Evolutionary conservation across 2,797 vertebrate species (phyloP).

Genomic region (Crocodylus rhombifer): DNA sequence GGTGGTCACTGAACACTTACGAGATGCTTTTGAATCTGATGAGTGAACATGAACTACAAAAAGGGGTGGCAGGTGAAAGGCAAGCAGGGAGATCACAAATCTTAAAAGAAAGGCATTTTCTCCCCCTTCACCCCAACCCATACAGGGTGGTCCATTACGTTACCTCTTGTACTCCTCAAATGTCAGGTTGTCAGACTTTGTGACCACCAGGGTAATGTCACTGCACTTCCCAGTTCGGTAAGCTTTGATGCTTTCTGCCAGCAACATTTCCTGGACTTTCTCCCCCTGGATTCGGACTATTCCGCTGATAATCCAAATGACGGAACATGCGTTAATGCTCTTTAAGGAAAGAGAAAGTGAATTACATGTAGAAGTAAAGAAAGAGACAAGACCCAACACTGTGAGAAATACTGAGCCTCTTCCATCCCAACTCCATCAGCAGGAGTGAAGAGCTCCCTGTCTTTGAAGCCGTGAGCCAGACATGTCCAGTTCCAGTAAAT

Average conservation of each 20-base stretch:
- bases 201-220: constrained; percentile 66
- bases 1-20: no score
- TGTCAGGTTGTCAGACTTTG: constrained; percentile 57
- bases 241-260: constrained; percentile 63
- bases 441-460: neutral
- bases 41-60: neutral
- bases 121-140: no score
- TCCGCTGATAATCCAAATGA: constrained; percentile 69
- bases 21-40: neutral
- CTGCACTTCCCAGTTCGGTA: constrained; percentile 64
- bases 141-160: accelerated
- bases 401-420: no score
- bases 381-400: no score
- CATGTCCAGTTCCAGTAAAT: neutral
- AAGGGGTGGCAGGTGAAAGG: neutral
- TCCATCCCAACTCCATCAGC: neutral
- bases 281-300: constrained; percentile 40
- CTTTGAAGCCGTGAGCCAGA: neutral
- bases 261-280: constrained; percentile 37
- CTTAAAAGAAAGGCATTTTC: neutral
- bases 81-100: no score
- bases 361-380: neutral
- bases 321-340: constrained; percentile 72
- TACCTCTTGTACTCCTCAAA: constrained; percentile 62
- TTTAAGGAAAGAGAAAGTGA: neutral